Evolutionary conservation across 2,888 invertebrate species (phyloP).

Genomic region (Parnassius glacialis): DNA sequence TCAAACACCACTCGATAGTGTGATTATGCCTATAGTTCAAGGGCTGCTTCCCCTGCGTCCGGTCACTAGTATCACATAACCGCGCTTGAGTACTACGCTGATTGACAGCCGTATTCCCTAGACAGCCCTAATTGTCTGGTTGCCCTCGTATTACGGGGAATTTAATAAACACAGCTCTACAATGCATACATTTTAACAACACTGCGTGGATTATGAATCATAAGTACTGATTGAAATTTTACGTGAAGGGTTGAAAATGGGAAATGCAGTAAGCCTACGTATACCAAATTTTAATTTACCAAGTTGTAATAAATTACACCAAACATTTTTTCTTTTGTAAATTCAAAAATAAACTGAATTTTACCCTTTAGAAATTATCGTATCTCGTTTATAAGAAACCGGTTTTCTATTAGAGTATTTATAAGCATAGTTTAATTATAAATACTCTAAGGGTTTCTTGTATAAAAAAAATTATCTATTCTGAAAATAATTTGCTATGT

Average conservation of each 20-base stretch:
- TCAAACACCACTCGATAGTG: conserved; percentile 13
- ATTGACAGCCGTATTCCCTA: conserved; percentile 67
- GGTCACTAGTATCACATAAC: conserved; percentile 52
- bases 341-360: too few relatives aligned
- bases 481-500: too few relatives aligned
- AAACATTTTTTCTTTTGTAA: too few relatives aligned
- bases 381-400: too few relatives aligned
- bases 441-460: too few relatives aligned
- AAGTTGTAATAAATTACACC: too few relatives aligned
- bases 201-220: conserved; percentile 53
- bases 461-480: too few relatives aligned
- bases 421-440: too few relatives aligned
- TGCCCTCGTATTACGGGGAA: conserved; percentile 59
- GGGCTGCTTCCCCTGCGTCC: conserved; percentile 43
- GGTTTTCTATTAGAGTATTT: too few relatives aligned
- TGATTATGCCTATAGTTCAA: conserved; percentile 24
- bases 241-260: conserved; percentile 42
- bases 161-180: conserved; percentile 65
- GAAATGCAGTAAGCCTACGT: conserved; percentile 14
- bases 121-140: conserved; percentile 60
- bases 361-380: too few relatives aligned
- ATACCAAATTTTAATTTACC: background rate
- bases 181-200: conserved; percentile 47
- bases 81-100: conserved; percentile 49
- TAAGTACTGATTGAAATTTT: conserved; percentile 55